phyloP scores from a whole-genome alignment of 2,797 vertebrate species.

The Pitangus sulphuratus region DNA sequence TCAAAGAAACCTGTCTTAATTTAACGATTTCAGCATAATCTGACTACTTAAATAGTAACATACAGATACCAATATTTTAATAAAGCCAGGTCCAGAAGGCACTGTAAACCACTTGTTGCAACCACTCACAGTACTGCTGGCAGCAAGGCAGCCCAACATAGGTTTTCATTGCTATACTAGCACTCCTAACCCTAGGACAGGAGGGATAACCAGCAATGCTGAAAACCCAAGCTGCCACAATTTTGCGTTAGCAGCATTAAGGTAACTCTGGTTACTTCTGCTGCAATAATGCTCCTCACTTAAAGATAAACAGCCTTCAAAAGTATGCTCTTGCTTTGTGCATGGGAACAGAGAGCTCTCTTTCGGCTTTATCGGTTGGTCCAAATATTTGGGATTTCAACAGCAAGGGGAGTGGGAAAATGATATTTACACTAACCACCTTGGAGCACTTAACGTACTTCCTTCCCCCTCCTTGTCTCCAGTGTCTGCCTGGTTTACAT shows the following conservation, averaged over 20 bases:
- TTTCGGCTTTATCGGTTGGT: conserved; percentile 21
- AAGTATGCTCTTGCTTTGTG: neutral
- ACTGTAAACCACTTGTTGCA: neutral
- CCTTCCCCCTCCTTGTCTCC: conserved; percentile 43
- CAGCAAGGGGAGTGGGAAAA: conserved; percentile 12
- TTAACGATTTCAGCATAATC: neutral
- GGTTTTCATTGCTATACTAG: neutral
- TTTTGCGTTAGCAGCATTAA: neutral
- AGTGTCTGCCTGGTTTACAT: conserved; percentile 21
- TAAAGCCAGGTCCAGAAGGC: neutral
- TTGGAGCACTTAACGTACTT: conserved; percentile 4
- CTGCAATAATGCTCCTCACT: neutral
- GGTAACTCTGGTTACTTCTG: neutral
- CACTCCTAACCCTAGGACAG: neutral
- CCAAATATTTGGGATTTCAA: conserved; percentile 33
- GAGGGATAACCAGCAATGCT: neutral
- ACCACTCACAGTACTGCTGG: neutral
- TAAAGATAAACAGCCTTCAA: neutral
- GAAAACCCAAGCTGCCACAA: neutral
- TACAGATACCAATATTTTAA: neutral
- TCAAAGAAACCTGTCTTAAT: neutral
- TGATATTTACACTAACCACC: conserved; percentile 42
- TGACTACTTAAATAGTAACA: neutral
- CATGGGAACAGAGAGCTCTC: conserved; percentile 1
- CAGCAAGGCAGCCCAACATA: accelerated